Percentiles rank a stretch among this genome's conserved stretches.
These are phyloP conservation scores for Rotaria sp. DNA, from an alignment of 2,888 invertebrate genomes.

Conservation along the genomic window DNA sequence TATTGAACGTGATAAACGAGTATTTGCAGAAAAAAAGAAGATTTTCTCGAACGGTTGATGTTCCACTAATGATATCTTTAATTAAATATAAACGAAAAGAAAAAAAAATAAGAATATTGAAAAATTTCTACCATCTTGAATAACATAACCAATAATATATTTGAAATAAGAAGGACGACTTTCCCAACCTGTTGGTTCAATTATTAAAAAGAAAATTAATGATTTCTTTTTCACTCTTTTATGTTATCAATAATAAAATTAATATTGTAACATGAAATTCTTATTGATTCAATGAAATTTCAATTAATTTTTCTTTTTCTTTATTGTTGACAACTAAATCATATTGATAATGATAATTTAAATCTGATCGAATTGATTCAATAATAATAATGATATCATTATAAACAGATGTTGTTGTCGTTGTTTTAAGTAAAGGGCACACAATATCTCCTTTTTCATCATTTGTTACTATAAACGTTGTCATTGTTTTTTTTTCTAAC, in stretches of 20 bases:
- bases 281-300: neutral
- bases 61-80: conserved; percentile 52
- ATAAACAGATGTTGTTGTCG: neutral
- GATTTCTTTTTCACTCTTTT: neutral
- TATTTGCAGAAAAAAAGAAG: conserved; percentile 44
- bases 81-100: no score
- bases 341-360: no score
- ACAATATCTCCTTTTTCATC: neutral
- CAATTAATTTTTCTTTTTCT: neutral
- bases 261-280: conserved; percentile 2
- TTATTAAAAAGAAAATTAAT: no score
- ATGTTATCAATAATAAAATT: neutral
- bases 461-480: neutral
- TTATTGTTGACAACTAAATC: no score
- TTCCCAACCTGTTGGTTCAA: conserved; percentile 55
- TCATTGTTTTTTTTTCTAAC: neutral
- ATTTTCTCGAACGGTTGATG: conserved; percentile 49
- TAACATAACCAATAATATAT: conserved; percentile 55
- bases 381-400: neutral
- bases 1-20: conserved; percentile 47
- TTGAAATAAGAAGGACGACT: conserved; percentile 53
- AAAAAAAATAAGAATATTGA: conserved; percentile 37
- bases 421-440: neutral
- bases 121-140: conserved; percentile 49
- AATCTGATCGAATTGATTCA: no score